Percentiles rank a stretch among this genome's conserved stretches.
phyloP scores from a whole-genome alignment of 2,113 vertebrate genomes.

The Vombatus ursinus region DNA sequence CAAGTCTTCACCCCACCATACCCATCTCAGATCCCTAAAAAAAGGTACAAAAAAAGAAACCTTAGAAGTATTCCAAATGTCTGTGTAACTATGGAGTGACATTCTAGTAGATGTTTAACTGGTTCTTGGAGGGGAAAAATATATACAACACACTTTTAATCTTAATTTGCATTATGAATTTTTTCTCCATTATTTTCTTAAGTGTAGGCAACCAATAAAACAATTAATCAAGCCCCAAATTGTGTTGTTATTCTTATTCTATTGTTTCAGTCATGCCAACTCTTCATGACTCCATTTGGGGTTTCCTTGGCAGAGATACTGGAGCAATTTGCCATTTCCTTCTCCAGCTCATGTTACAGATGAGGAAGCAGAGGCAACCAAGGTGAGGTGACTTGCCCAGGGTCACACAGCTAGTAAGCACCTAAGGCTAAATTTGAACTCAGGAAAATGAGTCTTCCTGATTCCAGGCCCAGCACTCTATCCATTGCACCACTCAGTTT shows the following conservation, averaged over 20 bases:
- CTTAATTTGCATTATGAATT: not conserved
- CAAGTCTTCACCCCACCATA: not conserved
- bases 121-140: not conserved
- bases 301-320: not conserved
- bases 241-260: not conserved
- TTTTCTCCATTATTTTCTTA: not conserved
- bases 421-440: not conserved
- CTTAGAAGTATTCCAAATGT: not conserved
- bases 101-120: not conserved
- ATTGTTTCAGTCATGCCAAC: not conserved
- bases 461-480: not conserved
- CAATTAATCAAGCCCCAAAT: not conserved
- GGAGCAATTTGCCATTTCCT: not conserved
- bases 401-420: too few species aligned
- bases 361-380: not conserved
- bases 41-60: not conserved
- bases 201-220: not conserved
- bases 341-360: not conserved
- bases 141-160: not conserved
- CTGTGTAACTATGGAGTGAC: not conserved
- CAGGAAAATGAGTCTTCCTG: not conserved
- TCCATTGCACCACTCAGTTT: not conserved
- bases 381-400: not conserved
- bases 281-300: not conserved
- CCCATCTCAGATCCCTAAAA: not conserved